These are phyloP conservation scores for Laupala kohalensis DNA, from an alignment of 1,140 invertebrate genomes.

Conservation along the genomic window DNA sequence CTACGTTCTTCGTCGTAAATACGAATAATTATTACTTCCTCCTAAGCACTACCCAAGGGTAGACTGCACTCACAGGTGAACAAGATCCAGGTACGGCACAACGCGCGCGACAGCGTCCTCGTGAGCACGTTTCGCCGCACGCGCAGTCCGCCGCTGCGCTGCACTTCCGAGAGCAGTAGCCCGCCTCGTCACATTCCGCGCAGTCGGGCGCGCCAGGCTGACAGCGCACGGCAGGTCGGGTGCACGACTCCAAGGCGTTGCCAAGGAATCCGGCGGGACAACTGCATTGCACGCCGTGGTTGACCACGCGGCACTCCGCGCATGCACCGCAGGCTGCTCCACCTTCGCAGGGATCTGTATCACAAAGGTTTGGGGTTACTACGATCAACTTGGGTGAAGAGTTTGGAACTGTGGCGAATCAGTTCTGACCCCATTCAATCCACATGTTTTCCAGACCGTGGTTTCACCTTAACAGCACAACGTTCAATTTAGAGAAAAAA, in stretches of 20 bases:
- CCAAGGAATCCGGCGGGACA: slow-evolving; percentile 68
- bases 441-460: too few relatives aligned
- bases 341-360: slow-evolving; percentile 58
- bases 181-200: slow-evolving; percentile 53
- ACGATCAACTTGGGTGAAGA: background rate
- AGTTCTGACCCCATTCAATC: too few relatives aligned
- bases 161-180: slow-evolving; percentile 62
- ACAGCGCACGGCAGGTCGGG: slow-evolving; percentile 47
- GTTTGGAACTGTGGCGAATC: too few relatives aligned
- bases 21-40: too few relatives aligned
- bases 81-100: slow-evolving; percentile 35
- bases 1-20: too few relatives aligned
- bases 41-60: too few relatives aligned
- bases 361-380: background rate
- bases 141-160: slow-evolving; percentile 49
- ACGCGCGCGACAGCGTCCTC: slow-evolving; percentile 44
- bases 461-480: too few relatives aligned
- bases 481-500: too few relatives aligned
- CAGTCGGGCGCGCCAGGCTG: slow-evolving; percentile 33
- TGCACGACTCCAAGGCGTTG: slow-evolving; percentile 62
- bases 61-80: slow-evolving; percentile 25
- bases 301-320: slow-evolving; percentile 65
- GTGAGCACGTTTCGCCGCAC: slow-evolving; percentile 55
- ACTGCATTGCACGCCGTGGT: slow-evolving; percentile 70
- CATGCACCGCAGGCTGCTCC: slow-evolving; percentile 61